Base-by-base conservation (phyloP, 2,888 invertebrate genomes). In the Catocala nupta region DNA sequence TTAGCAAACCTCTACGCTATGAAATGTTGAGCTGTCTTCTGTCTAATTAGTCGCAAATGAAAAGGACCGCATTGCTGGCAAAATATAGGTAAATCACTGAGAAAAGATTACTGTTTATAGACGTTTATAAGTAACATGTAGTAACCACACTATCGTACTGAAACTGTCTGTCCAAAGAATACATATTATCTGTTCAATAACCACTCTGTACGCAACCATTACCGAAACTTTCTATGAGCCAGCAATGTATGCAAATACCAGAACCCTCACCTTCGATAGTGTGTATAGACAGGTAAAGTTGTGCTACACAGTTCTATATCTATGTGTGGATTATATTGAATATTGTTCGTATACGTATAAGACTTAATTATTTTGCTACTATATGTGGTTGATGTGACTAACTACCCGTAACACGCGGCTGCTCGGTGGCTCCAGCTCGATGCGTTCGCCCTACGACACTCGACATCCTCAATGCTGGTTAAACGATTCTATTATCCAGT, bases 311-410 rank as follows among this genome's bases (percentile, higher is more conserved):
- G 47, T 44, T 39, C 53, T 68, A 65, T 33, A 45, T 25, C 54
- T 63, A 68, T 50, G 53, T 65, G 33, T 53, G 33, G 42, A 33
- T 57, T 13, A 50, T 44, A 50, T 45, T 39, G 36, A 51, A 57
- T 57, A 61, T 59, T 69, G 55, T 69, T 76, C 77, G 77, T 78
- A 75, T 73, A 77, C 75, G 59, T 59, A 64, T 58, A 65, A 53
- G 42, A 47, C 50, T 50, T 59, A 53, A 55, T 50, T 69, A 74
- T 78, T 77, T 78, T 73, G 75, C 63, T 71, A 70, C 54, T 70
- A 65, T 66, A 70, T 76, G 75, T 75, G 77, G 75, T 78, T 66
- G 33, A 63, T 68, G 52, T 49, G 43, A 63, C 53, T 42, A 60
- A 60, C 48, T 58, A 65, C 47, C 61, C 60, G 61, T 68, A 63